A percentile compares a stretch with the other conserved stretches of the same genome.
Evolutionary conservation across 2,113 vertebrate species (phyloP).

Genomic region (Lontra canadensis): DNA sequence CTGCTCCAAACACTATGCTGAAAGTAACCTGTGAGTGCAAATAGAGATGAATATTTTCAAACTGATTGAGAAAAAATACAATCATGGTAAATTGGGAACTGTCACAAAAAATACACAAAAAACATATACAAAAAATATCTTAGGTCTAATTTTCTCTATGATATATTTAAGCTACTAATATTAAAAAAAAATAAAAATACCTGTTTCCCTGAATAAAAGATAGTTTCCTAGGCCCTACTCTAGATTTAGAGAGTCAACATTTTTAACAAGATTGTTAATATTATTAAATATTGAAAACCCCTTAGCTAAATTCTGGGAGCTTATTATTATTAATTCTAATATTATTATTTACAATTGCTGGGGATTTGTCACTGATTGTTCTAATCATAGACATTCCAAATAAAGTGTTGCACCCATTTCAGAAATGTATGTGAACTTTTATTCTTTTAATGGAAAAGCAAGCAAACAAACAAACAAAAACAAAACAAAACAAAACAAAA

Average conservation of each 20-base stretch:
- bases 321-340: neutral
- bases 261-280: neutral
- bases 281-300: neutral
- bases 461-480: too few relatives aligned
- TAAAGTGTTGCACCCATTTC: neutral
- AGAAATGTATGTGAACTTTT: neutral
- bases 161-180: neutral
- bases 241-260: neutral
- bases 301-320: neutral
- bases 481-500: too few relatives aligned
- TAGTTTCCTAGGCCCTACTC: rapidly evolving
- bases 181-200: neutral
- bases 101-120: neutral
- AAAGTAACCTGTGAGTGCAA: neutral
- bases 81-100: neutral
- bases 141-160: neutral
- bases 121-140: neutral
- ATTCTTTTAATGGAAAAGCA: neutral
- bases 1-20: neutral
- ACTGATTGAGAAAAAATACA: neutral
- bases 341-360: neutral
- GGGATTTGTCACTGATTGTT: neutral
- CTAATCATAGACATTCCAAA: neutral
- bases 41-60: neutral
- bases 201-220: neutral